Evolutionary conservation across 2,888 invertebrate species (phyloP).

Genomic region (Pogonocherus hispidulus): DNA sequence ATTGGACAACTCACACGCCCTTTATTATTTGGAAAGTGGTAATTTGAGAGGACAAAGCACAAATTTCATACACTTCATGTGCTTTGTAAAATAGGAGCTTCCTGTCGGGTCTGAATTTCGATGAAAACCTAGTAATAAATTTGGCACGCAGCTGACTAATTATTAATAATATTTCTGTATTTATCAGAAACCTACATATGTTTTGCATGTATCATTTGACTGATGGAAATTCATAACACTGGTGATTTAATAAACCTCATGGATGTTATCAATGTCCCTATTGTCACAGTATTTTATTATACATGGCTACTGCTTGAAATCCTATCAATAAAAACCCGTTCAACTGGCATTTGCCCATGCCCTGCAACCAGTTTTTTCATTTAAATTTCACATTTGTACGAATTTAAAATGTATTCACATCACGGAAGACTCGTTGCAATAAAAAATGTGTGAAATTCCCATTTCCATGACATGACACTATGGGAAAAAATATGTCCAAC

Average conservation of each 20-base stretch:
- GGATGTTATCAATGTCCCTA: not conserved
- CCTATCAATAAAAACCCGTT: not conserved
- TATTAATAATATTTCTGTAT: not conserved
- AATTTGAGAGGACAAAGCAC: not conserved
- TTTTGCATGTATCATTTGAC: not conserved
- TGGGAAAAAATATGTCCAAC: too few species aligned
- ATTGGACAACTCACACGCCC: not conserved
- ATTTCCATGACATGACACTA: too few species aligned
- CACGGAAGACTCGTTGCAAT: too few species aligned
- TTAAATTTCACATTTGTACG: too few species aligned
- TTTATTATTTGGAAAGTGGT: not conserved
- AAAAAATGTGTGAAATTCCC: too few species aligned
- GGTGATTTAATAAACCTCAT: not conserved
- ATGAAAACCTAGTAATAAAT: not conserved
- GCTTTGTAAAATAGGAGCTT: not conserved
- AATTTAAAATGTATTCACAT: too few species aligned
- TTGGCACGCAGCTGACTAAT: not conserved
- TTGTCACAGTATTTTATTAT: conserved; percentile 9
- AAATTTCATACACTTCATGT: not conserved
- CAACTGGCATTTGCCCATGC: too few species aligned
- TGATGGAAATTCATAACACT: too few species aligned
- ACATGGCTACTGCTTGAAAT: not conserved
- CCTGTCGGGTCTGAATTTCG: not conserved
- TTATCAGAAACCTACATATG: not conserved
- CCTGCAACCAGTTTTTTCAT: too few species aligned